phyloP scores from a whole-genome alignment of 2,888 invertebrate species.

The Campoletis raptor region DNA sequence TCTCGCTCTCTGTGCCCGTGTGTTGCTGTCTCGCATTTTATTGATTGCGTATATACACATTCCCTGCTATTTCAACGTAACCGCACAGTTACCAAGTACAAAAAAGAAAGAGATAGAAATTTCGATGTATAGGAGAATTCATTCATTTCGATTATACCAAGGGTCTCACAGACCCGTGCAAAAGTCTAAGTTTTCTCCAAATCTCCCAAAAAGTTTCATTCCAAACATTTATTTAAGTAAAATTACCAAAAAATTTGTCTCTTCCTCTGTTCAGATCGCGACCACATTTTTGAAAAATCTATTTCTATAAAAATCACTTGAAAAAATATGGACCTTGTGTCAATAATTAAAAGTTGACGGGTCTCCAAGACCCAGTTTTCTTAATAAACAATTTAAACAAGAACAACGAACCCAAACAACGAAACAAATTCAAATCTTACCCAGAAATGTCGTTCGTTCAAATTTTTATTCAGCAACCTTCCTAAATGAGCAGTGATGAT shows the following conservation, averaged over 20 bases:
- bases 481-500: too few species aligned
- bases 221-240: background rate
- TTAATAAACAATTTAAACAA: background rate
- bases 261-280: background rate
- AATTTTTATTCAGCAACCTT: too few species aligned
- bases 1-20: slow-evolving; percentile 42
- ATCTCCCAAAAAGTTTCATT: background rate
- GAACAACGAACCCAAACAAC: background rate
- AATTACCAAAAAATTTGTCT: background rate
- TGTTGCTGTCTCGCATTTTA: slow-evolving; percentile 67
- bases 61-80: slow-evolving; percentile 46
- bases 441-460: too few species aligned
- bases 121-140: background rate
- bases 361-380: background rate
- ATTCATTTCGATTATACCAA: background rate
- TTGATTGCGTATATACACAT: slow-evolving; percentile 66
- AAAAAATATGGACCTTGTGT: background rate
- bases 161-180: background rate
- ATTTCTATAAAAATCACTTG: background rate
- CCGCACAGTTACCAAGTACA: slow-evolving; percentile 43
- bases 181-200: background rate
- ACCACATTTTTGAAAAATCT: background rate
- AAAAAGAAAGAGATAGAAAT: slow-evolving; percentile 11
- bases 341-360: too few species aligned
- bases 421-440: background rate